Evolutionary conservation across 2,113 vertebrate species (phyloP), one percentile per base, ranked within the genome.

Genomic region (Alces alces): DNA sequence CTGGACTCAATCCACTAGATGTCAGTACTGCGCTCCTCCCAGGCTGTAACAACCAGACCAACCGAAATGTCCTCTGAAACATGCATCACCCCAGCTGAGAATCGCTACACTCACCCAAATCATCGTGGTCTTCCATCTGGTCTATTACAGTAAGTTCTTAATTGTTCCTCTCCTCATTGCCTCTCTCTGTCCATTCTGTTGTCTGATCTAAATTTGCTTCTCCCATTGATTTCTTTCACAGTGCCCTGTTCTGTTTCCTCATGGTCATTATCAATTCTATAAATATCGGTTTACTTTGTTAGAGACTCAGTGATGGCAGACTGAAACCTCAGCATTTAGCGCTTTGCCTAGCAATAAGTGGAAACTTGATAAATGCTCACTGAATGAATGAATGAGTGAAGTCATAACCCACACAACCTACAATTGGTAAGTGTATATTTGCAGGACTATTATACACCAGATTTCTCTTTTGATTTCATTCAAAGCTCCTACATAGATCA

Each of bases 1-100:
- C n/a, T 23, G 76, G 45, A 27, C 33, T 96, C 36, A 93, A 36
- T 86, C 96, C 97, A 96, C 98, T 97, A 98, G 97, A 90, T 97
- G 97, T 88, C 97, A 96, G 93, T 82, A 93, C 87, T 28, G 85
- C 25, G 76, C 57, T 84, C 70, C 73, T 85, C 58, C 61, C 57
- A 57, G 66, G 16, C 36, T 85, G 25, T 60, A 23, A 54, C 8
- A 80, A 54, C 57, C 23, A 27, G 50, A 60, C 89, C 60, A 28
- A 30, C 52, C 58, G 47, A 85, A 50, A 33, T 30, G n/a, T 30
- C 50, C 43, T 55, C 33, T 7, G 7, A 92, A 45, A 39, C 19
- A 94, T 6, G 19, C 55, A 36, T 86, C 33, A 47, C 0, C 50
- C 36, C 36, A n/a, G 36, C 47, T 55, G 36, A 36, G 16, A 82